Percentiles rank a stretch among this genome's conserved stretches.
phyloP scores from a whole-genome alignment of 2,797 vertebrate genomes.

The Chromobotia macracanthus region DNA sequence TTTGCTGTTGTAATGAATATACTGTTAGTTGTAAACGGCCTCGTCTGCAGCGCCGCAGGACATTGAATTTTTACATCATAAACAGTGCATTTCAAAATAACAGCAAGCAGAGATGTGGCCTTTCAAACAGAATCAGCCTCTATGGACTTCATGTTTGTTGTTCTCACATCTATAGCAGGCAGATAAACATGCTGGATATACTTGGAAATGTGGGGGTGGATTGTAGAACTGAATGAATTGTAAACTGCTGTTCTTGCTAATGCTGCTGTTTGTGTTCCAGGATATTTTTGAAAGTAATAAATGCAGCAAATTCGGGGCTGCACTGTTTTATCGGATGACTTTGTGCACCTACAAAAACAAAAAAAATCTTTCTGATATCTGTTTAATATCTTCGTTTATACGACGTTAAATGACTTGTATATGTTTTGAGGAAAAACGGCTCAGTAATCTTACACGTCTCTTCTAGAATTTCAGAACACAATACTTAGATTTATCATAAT shows the following conservation, averaged over 20 bases:
- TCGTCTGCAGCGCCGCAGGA: not conserved
- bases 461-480: too few relatives aligned
- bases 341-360: not conserved
- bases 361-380: not conserved
- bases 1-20: constrained; percentile 6
- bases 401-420: too few relatives aligned
- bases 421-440: too few relatives aligned
- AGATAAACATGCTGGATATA: constrained; percentile 25
- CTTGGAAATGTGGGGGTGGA: not conserved
- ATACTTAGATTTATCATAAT: too few relatives aligned
- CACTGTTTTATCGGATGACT: not conserved
- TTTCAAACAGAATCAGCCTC: constrained; percentile 18
- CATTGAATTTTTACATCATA: constrained; percentile 12
- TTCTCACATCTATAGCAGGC: not conserved
- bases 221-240: constrained; percentile 6
- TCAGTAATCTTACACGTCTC: too few relatives aligned
- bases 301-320: too few relatives aligned
- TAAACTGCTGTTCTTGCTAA: constrained; percentile 4
- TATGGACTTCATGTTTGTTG: constrained; percentile 20
- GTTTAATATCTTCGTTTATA: too few relatives aligned
- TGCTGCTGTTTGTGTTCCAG: constrained; percentile 3
- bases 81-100: constrained; percentile 13
- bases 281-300: constrained; percentile 10
- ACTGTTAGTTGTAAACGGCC: not conserved
- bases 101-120: constrained; percentile 19